Conservation (phyloP, 2,888 invertebrate genomes). For the Philaethria dido region DNA sequence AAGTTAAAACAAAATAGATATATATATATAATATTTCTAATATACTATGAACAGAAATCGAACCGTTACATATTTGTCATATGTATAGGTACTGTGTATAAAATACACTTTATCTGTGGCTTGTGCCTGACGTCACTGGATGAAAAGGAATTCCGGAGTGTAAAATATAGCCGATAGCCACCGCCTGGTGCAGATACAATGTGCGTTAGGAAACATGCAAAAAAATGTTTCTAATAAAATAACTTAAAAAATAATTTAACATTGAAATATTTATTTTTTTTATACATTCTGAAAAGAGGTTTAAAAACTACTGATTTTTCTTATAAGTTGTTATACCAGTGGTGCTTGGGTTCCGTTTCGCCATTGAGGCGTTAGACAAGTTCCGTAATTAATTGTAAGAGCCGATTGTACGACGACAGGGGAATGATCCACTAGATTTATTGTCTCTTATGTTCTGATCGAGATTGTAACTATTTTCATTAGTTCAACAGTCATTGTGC, state of each 20-base stretch:
- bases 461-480: conserved; percentile 43
- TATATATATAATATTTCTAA: too few relatives aligned
- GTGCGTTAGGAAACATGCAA: conserved; percentile 23
- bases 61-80: neutral
- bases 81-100: conserved; percentile 31
- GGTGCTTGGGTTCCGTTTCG: conserved; percentile 42
- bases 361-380: conserved; percentile 47
- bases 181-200: conserved; percentile 38
- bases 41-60: neutral
- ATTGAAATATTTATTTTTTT: too few relatives aligned
- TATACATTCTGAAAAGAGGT: too few relatives aligned
- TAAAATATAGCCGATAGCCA: conserved; percentile 44
- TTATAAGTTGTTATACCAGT: conserved; percentile 36
- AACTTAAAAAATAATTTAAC: neutral
- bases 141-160: conserved; percentile 48
- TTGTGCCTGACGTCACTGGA: conserved; percentile 44
- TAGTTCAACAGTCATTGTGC: conserved; percentile 34
- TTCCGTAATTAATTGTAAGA: conserved; percentile 54
- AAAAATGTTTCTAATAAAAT: neutral
- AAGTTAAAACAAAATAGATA: too few relatives aligned
- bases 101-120: conserved; percentile 44
- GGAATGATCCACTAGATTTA: conserved; percentile 54
- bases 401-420: conserved; percentile 51
- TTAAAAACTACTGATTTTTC: neutral
- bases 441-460: conserved; percentile 47